A percentile compares a stretch with the other conserved stretches of the same genome.
phyloP scores from a whole-genome alignment of 2,888 invertebrate species.

The Resseliella maxima region DNA sequence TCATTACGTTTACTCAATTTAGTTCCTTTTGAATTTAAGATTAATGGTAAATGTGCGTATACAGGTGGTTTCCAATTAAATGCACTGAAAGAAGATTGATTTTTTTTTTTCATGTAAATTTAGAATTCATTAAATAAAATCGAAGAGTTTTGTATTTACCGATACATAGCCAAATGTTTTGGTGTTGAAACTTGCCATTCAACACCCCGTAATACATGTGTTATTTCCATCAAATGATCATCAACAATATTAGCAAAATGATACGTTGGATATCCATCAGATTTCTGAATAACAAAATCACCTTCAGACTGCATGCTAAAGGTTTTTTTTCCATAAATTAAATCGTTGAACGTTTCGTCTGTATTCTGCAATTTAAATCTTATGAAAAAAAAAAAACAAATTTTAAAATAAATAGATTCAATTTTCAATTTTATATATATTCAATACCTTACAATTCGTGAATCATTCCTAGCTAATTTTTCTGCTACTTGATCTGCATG shows the following conservation, averaged over 20 bases:
- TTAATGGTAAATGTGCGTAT: slow-evolving; percentile 91
- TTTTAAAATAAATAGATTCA: background rate
- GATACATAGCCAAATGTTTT: slow-evolving; percentile 93
- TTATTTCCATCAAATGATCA: slow-evolving; percentile 92
- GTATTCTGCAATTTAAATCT: slow-evolving; percentile 67
- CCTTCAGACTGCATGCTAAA: slow-evolving; percentile 86
- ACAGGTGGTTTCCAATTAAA: slow-evolving; percentile 91
- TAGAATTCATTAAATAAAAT: background rate
- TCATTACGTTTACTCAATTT: slow-evolving; percentile 96
- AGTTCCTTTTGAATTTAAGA: slow-evolving; percentile 89
- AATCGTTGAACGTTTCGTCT: slow-evolving; percentile 75
- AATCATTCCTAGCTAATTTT: slow-evolving; percentile 73
- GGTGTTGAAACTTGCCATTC: slow-evolving; percentile 98
- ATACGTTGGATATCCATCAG: slow-evolving; percentile 95
- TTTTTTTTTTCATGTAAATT: background rate
- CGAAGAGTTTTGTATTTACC: slow-evolving; percentile 67
- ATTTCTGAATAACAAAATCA: slow-evolving; percentile 93
- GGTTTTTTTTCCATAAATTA: slow-evolving; percentile 83
- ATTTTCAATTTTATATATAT: background rate
- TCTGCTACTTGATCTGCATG: slow-evolving; percentile 73
- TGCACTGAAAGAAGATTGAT: slow-evolving; percentile 69
- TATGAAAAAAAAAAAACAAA: background rate
- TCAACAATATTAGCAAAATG: slow-evolving; percentile 98
- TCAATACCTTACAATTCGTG: slow-evolving; percentile 79
- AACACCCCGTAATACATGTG: slow-evolving; percentile 93